These are phyloP conservation scores for Dusona sp. DNA, from an alignment of 2,888 invertebrate genomes.

Conservation along the genomic window DNA sequence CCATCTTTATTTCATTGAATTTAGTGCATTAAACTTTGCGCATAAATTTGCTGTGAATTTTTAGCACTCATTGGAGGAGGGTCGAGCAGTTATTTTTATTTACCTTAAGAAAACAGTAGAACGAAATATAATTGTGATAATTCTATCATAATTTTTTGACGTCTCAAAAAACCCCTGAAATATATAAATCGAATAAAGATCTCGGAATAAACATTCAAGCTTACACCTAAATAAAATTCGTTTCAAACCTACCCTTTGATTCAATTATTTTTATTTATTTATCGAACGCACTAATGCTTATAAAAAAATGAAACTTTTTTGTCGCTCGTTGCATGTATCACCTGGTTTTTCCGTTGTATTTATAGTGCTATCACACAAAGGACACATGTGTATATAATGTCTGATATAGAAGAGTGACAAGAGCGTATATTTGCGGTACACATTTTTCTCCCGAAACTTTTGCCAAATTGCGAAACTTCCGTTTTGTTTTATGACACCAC, in stretches of 20 bases:
- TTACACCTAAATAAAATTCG: neutral
- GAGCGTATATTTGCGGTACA: neutral
- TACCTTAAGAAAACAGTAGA: too few species aligned
- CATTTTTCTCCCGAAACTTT: conserved; percentile 57
- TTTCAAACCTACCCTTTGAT: neutral
- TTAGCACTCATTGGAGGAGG: too few species aligned
- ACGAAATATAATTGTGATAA: too few species aligned
- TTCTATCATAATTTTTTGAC: too few species aligned
- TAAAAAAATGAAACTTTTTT: neutral
- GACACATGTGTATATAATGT: conserved; percentile 9
- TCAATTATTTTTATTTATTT: neutral
- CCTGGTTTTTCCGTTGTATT: neutral
- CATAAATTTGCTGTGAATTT: too few species aligned
- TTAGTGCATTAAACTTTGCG: too few species aligned
- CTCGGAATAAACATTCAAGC: too few species aligned
- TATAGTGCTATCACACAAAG: neutral
- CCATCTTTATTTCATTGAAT: too few species aligned
- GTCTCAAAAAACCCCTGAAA: too few species aligned
- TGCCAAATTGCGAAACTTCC: conserved; percentile 72
- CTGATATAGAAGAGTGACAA: conserved; percentile 17
- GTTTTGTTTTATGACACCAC: conserved; percentile 66
- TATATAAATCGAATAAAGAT: too few species aligned
- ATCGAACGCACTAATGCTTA: neutral
- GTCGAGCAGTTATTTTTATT: too few species aligned
- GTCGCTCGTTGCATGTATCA: neutral